A percentile compares a stretch with the other conserved stretches of the same genome.
These are phyloP conservation scores for Lithophane semibrunnea DNA, from an alignment of 2,888 invertebrate species.

Conservation along the genomic window DNA sequence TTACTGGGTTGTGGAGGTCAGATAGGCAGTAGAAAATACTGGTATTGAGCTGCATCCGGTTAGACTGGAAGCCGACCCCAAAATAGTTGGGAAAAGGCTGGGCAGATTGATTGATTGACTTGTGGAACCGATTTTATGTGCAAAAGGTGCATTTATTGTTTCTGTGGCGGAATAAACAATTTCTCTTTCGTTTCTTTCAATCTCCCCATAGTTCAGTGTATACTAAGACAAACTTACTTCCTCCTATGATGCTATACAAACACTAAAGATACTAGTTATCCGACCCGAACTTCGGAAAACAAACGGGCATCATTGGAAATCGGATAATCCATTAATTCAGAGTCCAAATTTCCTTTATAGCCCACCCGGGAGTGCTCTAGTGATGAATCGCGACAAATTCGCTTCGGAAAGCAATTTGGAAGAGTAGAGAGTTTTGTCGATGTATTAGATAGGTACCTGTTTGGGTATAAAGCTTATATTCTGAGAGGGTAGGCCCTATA, in stretches of 20 bases:
- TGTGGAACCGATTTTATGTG: not conserved
- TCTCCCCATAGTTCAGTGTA: not conserved
- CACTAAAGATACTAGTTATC: slow-evolving; percentile 26
- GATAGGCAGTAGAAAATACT: too few species aligned
- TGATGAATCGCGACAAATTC: slow-evolving; percentile 69
- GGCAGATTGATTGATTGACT: too few species aligned
- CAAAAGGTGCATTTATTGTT: not conserved
- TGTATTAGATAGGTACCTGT: slow-evolving; percentile 36
- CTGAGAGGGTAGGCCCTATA: too few species aligned
- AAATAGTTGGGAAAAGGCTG: too few species aligned
- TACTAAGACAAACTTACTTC: not conserved
- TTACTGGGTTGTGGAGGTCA: too few species aligned
- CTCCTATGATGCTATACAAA: not conserved
- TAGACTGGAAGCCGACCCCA: too few species aligned
- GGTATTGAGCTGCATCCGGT: too few species aligned
- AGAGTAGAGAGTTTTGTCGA: slow-evolving; percentile 57
- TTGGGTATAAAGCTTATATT: slow-evolving; percentile 9
- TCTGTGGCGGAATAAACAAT: not conserved
- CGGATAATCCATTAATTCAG: slow-evolving; percentile 69
- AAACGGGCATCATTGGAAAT: slow-evolving; percentile 67
- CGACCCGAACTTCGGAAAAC: slow-evolving; percentile 51
- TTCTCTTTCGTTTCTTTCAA: not conserved
- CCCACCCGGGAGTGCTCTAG: slow-evolving; percentile 59
- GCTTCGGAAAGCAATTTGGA: slow-evolving; percentile 67
- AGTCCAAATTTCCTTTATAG: slow-evolving; percentile 68